Evolutionary conservation across 2,888 invertebrate genomes (phyloP).

Genomic region (Dugesia japonica): DNA sequence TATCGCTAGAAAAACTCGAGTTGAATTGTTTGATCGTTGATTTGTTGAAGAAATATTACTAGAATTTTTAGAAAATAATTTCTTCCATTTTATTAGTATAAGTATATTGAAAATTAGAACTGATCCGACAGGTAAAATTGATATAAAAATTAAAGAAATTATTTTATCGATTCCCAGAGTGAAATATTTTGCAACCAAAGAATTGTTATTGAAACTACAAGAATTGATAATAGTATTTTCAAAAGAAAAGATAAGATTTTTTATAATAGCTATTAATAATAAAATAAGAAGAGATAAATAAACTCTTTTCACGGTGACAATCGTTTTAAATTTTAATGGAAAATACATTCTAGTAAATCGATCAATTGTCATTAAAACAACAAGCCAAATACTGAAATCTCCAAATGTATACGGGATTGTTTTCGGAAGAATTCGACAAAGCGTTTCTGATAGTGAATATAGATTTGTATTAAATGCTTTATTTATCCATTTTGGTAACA

Average conservation of each 20-base stretch:
- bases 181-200: neutral
- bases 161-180: neutral
- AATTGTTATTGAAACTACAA: neutral
- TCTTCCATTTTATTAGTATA: neutral
- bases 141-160: neutral
- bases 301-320: neutral
- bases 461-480: neutral
- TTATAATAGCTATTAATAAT: neutral
- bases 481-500: constrained; percentile 4
- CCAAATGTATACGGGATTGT: neutral
- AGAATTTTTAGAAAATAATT: neutral
- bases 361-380: neutral
- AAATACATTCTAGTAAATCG: neutral
- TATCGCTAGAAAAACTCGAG: neutral
- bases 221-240: neutral
- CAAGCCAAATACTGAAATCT: neutral
- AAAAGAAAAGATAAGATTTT: neutral
- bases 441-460: neutral
- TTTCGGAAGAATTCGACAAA: constrained; percentile 10
- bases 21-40: neutral
- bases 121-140: neutral
- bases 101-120: neutral
- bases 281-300: neutral
- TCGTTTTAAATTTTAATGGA: neutral
- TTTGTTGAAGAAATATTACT: neutral